Evolutionary conservation across 2,113 vertebrate species (phyloP), one percentile per base, ranked within the genome.

Genomic region (Pseudolaguvia tuberculata): DNA sequence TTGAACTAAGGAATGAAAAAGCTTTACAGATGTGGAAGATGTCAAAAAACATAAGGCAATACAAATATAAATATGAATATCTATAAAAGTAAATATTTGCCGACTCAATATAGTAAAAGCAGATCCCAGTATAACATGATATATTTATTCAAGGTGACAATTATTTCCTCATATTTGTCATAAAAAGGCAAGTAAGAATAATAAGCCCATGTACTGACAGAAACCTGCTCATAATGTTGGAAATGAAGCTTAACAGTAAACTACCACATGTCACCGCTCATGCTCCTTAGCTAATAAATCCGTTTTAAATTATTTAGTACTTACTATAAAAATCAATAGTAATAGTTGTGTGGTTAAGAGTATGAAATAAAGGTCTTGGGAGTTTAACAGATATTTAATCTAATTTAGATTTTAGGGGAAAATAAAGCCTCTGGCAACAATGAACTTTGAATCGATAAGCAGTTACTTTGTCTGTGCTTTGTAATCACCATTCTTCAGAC

Each of bases 351-450:
- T 45, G 39, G 61, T 47, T 66, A 48, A 25, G 21, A 25, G 23
- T 15, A 15, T 5, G 15, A 66, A 48, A 66, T 66, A 27, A 66
- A 66, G 2, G 42, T 39, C 59, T 45, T 45, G 12, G 42, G 21
- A 66, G 42, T 66, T 25, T 66, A 66, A 66, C 14, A 27, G 42
- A 48, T 66, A 47, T 15, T 66, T 66, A 48, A 45, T 63, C 20
- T 63, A 12, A 63, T 45, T 4, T 62, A 62, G 59, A 39, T 20
- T 62, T 66, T 12, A 18, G 47, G 42, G 11, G 25, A 25, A 45
- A 59, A 62, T 35, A 11, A 66, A 47, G 23, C 21, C 21, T 66
- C 42, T 47, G 8, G 62, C 42, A 48, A 66, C 62, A 27, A 7
- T 66, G 42, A 66, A 18, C 62, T 66, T 14, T 66, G 14, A 27